Evolutionary conservation across 2,113 vertebrate genomes (phyloP).

Genomic region (Aspidoscelis tigris): DNA sequence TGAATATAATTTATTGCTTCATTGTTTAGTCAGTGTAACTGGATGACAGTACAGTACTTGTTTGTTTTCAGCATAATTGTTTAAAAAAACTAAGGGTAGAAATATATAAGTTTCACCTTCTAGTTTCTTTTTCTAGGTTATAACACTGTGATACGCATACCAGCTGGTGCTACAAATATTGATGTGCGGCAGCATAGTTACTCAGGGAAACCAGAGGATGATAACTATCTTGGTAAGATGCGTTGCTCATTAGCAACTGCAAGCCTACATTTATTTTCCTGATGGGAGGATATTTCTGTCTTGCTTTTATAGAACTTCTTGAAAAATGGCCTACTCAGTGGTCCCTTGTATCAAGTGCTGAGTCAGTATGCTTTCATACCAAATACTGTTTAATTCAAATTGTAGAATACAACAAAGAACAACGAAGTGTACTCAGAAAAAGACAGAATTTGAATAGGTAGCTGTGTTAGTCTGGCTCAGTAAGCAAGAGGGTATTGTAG

Average conservation of each 20-base stretch:
- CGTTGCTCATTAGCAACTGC: not conserved
- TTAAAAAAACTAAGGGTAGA: slow-evolving; percentile 40
- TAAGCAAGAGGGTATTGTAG: no score
- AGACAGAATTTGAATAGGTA: no score
- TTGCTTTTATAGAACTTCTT: not conserved
- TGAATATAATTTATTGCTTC: slow-evolving; percentile 26
- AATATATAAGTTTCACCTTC: slow-evolving; percentile 46
- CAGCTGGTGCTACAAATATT: slow-evolving; percentile 96
- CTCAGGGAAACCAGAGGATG: slow-evolving; percentile 97
- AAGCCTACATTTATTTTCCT: slow-evolving; percentile 13
- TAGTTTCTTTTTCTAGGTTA: slow-evolving; percentile 82
- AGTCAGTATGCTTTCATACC: not conserved
- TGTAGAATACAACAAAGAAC: not conserved
- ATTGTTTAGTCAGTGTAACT: slow-evolving; percentile 31
- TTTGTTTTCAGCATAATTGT: not conserved
- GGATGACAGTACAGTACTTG: slow-evolving; percentile 6
- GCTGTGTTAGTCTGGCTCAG: no score
- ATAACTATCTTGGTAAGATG: slow-evolving; percentile 97
- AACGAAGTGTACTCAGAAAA: not conserved
- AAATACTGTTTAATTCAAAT: not conserved
- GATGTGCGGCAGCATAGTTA: slow-evolving; percentile 98
- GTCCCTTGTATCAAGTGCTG: not conserved
- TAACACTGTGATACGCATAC: slow-evolving; percentile 93
- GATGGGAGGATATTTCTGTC: not conserved
- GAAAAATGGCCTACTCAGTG: not conserved